phyloP scores from a whole-genome alignment of 1,140 invertebrate genomes.

The Aphelenchoides fujianensis region DNA sequence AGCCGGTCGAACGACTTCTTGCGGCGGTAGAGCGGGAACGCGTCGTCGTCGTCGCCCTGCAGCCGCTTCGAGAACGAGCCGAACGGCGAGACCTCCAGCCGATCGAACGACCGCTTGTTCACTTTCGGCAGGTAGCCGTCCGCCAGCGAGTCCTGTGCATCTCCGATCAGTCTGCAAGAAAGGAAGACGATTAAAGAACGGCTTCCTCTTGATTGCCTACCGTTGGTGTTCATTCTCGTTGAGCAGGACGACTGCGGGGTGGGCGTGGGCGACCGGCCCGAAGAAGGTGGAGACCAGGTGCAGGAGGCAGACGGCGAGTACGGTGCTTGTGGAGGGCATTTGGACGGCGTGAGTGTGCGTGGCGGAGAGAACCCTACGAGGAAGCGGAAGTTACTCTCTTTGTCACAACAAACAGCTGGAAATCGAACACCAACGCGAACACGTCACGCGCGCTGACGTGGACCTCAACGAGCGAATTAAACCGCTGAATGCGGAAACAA shows the following conservation, averaged over 20 bases:
- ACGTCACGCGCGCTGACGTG: no score
- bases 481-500: no score
- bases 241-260: background rate
- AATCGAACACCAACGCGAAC: constrained; percentile 1
- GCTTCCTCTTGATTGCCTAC: no score
- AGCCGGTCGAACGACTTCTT: constrained; percentile 21
- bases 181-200: no score
- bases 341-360: background rate
- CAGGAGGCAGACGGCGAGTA: background rate
- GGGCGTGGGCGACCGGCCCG: background rate
- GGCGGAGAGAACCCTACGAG: background rate
- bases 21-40: background rate
- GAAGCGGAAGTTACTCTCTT: no score
- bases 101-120: constrained; percentile 17
- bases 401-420: background rate
- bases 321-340: background rate
- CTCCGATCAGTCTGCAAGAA: no score
- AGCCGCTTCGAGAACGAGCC: constrained; percentile 14
- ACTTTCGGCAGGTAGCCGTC: background rate
- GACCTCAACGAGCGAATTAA: no score
- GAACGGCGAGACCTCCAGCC: constrained; percentile 3
- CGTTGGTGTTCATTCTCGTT: background rate
- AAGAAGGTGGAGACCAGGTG: background rate
- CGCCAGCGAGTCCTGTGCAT: no score
- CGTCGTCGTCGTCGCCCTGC: background rate